Base-by-base conservation (phyloP, 2,113 vertebrate species). In the Scortum barcoo region DNA sequence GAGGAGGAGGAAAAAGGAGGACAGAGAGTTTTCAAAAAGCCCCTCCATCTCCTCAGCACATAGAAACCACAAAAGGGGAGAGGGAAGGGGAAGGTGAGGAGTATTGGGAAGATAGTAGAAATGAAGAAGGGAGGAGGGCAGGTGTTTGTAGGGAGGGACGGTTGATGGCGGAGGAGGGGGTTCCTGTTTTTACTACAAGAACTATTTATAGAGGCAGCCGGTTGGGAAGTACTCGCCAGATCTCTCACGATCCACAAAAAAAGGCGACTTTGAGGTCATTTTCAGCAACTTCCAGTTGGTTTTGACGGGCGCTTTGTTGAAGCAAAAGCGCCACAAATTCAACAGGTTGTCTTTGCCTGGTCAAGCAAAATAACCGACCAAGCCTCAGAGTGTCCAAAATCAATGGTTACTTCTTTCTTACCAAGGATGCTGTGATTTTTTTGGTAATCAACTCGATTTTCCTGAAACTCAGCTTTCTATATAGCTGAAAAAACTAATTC, bases 11-110 rank as follows among this genome's bases (percentile, higher is more conserved):
- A 84, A 58, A 58, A 0, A 83, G 80, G 88, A 88, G 83, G 84
- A 89, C 65, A 86, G 81, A 86, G 71, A 75, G 76, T 78, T 42
- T 65, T 22, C n/a, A n/a, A 58, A 72, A 85, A 79, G 72, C 69
- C 62, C 86, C 77, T 74, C 81, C 61, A 71, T 86, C 83, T 91
- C 90, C 86, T 86, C 85, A 78, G 83, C 86, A 93, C 91, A 91
- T 26, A 87, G 72, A 91, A 54, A 90, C 88, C 89, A 92, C 91
- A 91, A 38, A 81, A 67, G 79, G 30, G 40, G 28, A 19, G 38
- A 13, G 19, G 63, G 61, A 36, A 33, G 30, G 63, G 77, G 53
- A 69, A 17, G 77, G 73, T 2, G 28, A 13, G 63, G 84, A 50
- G 60, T 10, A 5, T 2, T 7, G 36, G 75, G 72, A 12, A 53